A percentile compares a stretch with the other conserved stretches of the same genome.
Evolutionary conservation across 1,140 invertebrate genomes (phyloP).

Genomic region (Argopecten irradians): DNA sequence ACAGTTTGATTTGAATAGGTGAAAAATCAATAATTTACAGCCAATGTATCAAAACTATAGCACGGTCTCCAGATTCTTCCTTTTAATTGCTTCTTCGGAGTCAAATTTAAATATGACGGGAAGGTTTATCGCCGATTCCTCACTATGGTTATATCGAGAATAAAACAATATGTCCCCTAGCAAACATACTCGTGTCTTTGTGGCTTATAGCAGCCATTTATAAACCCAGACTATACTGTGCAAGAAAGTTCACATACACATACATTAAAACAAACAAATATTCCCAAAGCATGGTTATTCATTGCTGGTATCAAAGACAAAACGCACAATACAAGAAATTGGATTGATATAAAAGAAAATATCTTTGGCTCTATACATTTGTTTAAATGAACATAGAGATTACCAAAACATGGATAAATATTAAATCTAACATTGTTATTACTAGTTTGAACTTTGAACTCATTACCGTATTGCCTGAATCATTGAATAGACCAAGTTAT

Average conservation of each 20-base stretch:
- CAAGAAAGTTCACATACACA: neutral
- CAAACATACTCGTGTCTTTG: neutral
- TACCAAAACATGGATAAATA: too few species aligned
- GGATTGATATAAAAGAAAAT: too few species aligned
- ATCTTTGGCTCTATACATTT: too few species aligned
- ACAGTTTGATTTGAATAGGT: neutral
- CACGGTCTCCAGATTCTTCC: neutral
- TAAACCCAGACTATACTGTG: neutral
- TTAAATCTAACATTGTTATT: too few species aligned
- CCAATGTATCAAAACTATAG: neutral
- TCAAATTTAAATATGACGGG: neutral
- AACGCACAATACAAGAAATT: too few species aligned
- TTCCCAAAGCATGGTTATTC: neutral
- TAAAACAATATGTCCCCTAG: neutral
- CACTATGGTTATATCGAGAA: neutral
- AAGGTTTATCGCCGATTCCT: neutral
- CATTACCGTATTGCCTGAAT: too few species aligned
- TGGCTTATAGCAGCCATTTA: neutral
- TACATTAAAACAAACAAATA: neutral
- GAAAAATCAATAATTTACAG: constrained; percentile 8
- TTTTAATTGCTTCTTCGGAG: neutral
- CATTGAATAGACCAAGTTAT: neutral
- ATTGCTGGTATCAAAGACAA: too few species aligned
- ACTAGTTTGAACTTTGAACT: too few species aligned
- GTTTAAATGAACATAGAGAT: too few species aligned